Conservation (phyloP, 2,888 invertebrate species). For the Synanthedon vespiformis region DNA sequence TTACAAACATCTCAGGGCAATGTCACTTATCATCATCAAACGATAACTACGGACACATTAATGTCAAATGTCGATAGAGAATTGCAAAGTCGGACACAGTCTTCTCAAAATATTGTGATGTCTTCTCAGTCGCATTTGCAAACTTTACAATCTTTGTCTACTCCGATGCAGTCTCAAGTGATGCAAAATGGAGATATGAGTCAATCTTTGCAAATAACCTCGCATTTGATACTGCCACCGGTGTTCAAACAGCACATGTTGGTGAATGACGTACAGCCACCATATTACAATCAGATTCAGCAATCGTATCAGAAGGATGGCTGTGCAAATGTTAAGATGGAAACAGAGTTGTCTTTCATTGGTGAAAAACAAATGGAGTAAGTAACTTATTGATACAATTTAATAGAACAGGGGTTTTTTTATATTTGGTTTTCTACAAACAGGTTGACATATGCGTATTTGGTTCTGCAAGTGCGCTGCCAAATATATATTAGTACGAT, state of each 20-base stretch:
- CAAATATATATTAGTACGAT: too few relatives aligned
- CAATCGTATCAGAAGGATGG: slow-evolving; percentile 32
- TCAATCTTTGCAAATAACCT: slow-evolving; percentile 42
- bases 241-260: slow-evolving; percentile 45
- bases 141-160: slow-evolving; percentile 12
- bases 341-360: slow-evolving; percentile 22
- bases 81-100: slow-evolving; percentile 24
- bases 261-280: slow-evolving; percentile 36
- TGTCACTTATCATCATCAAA: slow-evolving; percentile 39
- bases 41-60: slow-evolving; percentile 36
- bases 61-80: slow-evolving; percentile 27
- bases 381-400: too few relatives aligned
- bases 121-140: slow-evolving; percentile 29
- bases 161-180: slow-evolving; percentile 15
- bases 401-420: too few relatives aligned
- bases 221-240: slow-evolving; percentile 45
- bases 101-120: slow-evolving; percentile 49
- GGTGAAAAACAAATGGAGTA: slow-evolving; percentile 33
- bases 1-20: slow-evolving; percentile 39
- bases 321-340: slow-evolving; percentile 32
- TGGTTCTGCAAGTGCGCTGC: too few relatives aligned
- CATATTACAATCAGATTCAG: slow-evolving; percentile 43
- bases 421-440: too few relatives aligned
- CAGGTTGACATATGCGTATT: too few relatives aligned
- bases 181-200: slow-evolving; percentile 37